Evolutionary conservation across 2,797 vertebrate species (phyloP).

Genomic region (Stomatorhinus walkeri): DNA sequence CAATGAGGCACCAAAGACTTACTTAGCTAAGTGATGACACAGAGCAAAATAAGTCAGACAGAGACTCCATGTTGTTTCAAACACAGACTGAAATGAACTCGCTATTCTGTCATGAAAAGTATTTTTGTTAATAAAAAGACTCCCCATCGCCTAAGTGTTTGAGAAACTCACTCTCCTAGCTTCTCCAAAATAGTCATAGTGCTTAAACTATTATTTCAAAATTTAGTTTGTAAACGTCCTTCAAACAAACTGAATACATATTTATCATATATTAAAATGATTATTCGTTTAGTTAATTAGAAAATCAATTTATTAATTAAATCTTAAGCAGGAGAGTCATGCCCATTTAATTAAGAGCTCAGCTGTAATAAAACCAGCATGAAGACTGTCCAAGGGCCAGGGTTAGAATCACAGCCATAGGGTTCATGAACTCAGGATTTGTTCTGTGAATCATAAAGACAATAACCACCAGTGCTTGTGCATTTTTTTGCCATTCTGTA

Average conservation of each 20-base stretch:
- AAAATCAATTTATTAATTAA: slow-evolving; percentile 1
- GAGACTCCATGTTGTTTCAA: not conserved
- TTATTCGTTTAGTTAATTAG: not conserved
- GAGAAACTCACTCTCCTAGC: not conserved
- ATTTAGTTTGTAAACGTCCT: not conserved
- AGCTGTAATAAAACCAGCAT: not conserved
- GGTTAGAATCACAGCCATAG: not conserved
- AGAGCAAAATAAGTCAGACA: not conserved
- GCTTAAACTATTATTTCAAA: not conserved
- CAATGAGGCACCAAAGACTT: not conserved
- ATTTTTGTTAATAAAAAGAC: not conserved
- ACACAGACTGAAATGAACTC: not conserved
- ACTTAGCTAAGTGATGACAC: not conserved
- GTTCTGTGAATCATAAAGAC: not conserved
- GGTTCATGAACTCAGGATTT: not conserved
- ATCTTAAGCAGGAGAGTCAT: not conserved
- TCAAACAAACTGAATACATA: not conserved
- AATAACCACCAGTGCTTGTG: not conserved
- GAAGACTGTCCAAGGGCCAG: not conserved
- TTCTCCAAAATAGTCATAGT: not conserved
- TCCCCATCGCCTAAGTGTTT: not conserved
- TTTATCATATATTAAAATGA: slow-evolving; percentile 9
- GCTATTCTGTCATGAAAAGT: not conserved
- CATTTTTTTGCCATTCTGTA: not conserved
- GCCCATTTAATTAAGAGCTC: not conserved